These are phyloP conservation scores for Nasonia vitripennis DNA, from an alignment of 1,140 invertebrate genomes.

Conservation along the genomic window DNA sequence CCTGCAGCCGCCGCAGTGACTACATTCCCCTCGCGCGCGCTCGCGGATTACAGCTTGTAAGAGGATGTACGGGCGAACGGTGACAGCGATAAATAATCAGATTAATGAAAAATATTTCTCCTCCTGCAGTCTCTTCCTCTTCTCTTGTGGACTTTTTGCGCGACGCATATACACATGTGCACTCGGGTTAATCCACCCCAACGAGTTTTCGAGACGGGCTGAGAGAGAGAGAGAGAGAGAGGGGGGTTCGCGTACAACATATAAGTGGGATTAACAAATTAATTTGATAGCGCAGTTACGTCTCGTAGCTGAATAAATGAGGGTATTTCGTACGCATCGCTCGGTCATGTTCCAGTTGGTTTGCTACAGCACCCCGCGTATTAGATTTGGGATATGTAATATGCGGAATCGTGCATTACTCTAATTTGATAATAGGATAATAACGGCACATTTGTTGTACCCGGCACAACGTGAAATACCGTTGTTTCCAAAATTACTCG, in stretches of 20 bases:
- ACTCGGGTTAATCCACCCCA: constrained; percentile 24
- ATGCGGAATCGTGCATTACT: too few species aligned
- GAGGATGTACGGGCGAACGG: constrained; percentile 31
- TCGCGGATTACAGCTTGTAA: constrained; percentile 44
- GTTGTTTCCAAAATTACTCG: background rate
- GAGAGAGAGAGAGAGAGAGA: background rate
- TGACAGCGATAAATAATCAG: constrained; percentile 73
- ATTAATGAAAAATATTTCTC: constrained; percentile 74
- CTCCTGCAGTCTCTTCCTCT: background rate
- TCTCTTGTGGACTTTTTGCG: background rate
- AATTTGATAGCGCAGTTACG: background rate
- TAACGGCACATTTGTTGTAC: background rate
- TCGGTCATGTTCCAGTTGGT: too few species aligned
- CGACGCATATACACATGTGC: background rate
- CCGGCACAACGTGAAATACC: background rate
- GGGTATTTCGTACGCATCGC: too few species aligned
- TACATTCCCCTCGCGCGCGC: background rate
- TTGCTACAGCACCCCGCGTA: too few species aligned
- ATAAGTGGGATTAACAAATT: background rate
- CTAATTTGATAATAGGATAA: background rate
- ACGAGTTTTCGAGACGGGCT: too few species aligned
- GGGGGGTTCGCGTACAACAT: background rate
- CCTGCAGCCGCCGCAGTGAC: background rate
- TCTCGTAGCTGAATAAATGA: background rate
- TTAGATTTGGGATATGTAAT: too few species aligned